Conservation (phyloP, 2,113 vertebrate species). For the Osmerus mordax region DNA sequence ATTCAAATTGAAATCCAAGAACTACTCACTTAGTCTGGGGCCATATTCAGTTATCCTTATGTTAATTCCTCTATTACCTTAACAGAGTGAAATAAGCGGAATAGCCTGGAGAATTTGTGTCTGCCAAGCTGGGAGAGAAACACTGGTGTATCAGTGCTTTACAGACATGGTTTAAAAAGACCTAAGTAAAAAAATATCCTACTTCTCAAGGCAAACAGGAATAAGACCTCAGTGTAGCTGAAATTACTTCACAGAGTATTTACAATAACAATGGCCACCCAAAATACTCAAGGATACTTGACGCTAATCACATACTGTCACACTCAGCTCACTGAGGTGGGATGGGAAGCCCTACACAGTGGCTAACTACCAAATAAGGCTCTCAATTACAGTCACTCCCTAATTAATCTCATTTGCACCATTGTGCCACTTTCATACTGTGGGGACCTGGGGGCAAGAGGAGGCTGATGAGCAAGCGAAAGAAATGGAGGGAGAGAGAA, state of each 20-base stretch:
- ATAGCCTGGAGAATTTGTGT: conserved; percentile 19
- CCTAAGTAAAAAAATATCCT: conserved; percentile 15
- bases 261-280: conserved; percentile 32
- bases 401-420: conserved; percentile 62
- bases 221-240: conserved; percentile 45
- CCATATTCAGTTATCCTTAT: conserved; percentile 17
- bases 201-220: conserved; percentile 37
- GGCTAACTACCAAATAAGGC: conserved; percentile 44
- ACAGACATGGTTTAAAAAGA: conserved; percentile 25
- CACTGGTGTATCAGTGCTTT: conserved; percentile 15
- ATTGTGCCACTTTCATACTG: conserved; percentile 43
- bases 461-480: neutral
- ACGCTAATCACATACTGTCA: conserved; percentile 34
- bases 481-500: conserved; percentile 7
- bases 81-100: conserved; percentile 22
- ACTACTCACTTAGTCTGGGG: conserved; percentile 9
- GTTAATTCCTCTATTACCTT: conserved; percentile 22
- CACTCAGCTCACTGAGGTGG: conserved; percentile 18
- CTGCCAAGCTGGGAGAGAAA: neutral
- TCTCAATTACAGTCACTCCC: conserved; percentile 51
- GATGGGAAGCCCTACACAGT: conserved; percentile 18
- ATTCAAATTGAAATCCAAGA: conserved; percentile 31
- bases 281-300: conserved; percentile 34
- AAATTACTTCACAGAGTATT: conserved; percentile 48
- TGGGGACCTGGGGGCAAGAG: conserved; percentile 13